Conservation (phyloP, 2,888 invertebrate genomes). For the Torymus tubicola region DNA sequence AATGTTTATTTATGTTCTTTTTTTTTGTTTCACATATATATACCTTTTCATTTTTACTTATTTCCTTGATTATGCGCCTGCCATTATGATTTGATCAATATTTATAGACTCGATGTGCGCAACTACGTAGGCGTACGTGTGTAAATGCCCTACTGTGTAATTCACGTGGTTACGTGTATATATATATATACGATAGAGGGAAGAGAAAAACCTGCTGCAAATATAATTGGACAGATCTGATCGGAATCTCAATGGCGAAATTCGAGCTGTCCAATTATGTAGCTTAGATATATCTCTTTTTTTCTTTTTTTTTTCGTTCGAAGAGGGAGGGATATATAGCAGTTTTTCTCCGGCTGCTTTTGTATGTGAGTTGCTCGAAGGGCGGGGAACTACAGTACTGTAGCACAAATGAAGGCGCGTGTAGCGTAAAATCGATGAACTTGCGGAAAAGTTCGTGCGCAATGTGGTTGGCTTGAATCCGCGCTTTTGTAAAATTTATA, state of each 20-base stretch:
- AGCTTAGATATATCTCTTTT: not conserved
- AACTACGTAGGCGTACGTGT: conserved; percentile 15
- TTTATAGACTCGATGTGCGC: conserved; percentile 27
- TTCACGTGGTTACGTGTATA: conserved; percentile 27
- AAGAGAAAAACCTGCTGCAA: conserved; percentile 19
- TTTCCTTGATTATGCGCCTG: conserved; percentile 49
- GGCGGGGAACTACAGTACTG: not conserved
- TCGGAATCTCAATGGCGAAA: not conserved
- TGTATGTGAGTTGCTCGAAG: conserved; percentile 32
- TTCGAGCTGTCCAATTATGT: conserved; percentile 36
- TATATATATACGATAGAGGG: not conserved
- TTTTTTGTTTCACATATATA: conserved; percentile 51
- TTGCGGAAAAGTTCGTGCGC: conserved; percentile 40
- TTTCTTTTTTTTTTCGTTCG: not conserved
- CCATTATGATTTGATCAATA: conserved; percentile 33
- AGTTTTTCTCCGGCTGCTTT: conserved; percentile 37
- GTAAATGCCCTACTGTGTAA: conserved; percentile 22
- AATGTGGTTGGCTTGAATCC: conserved; percentile 1
- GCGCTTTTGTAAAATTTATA: conserved; percentile 33
- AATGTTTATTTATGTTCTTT: conserved; percentile 57
- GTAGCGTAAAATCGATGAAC: conserved; percentile 44
- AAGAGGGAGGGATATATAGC: not conserved
- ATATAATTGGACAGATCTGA: conserved; percentile 36
- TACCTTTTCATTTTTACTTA: conserved; percentile 49
- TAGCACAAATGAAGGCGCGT: conserved; percentile 20